Percentiles rank a stretch among this genome's conserved stretches.
These are phyloP conservation scores for Stramonita haemastoma DNA, from an alignment of 2,888 invertebrate species.

Conservation along the genomic window DNA sequence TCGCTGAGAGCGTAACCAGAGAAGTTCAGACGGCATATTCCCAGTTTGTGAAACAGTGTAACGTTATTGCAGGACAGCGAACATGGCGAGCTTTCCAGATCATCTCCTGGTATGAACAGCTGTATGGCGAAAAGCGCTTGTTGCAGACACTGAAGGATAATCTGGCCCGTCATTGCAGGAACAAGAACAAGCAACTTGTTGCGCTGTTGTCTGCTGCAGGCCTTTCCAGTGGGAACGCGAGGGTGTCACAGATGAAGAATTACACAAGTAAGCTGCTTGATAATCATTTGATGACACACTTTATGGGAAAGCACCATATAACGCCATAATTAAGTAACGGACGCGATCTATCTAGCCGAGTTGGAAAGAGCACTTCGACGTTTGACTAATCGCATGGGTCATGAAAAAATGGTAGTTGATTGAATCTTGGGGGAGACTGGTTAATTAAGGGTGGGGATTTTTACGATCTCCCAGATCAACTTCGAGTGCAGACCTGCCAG, in stretches of 20 bases:
- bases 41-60: conserved; percentile 45
- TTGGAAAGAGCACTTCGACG: no score
- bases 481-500: no score
- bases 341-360: no score
- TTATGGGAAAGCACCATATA: not conserved
- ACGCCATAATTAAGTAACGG: no score
- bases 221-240: conserved; percentile 52
- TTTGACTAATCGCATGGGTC: no score
- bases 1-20: conserved; percentile 20
- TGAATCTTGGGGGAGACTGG: no score
- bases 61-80: conserved; percentile 47
- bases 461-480: no score
- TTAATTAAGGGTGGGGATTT: no score
- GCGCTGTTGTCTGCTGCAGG: conserved; percentile 48
- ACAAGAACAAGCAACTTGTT: conserved; percentile 40
- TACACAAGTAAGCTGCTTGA: conserved; percentile 43
- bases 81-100: conserved; percentile 48
- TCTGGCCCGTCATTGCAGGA: conserved; percentile 33
- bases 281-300: not conserved
- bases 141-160: conserved; percentile 44
- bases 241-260: conserved; percentile 47
- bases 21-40: conserved; percentile 19
- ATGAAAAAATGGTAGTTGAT: no score
- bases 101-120: conserved; percentile 43
- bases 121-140: conserved; percentile 48